phyloP scores from a whole-genome alignment of 2,797 vertebrate species.

The Periparus ater region DNA sequence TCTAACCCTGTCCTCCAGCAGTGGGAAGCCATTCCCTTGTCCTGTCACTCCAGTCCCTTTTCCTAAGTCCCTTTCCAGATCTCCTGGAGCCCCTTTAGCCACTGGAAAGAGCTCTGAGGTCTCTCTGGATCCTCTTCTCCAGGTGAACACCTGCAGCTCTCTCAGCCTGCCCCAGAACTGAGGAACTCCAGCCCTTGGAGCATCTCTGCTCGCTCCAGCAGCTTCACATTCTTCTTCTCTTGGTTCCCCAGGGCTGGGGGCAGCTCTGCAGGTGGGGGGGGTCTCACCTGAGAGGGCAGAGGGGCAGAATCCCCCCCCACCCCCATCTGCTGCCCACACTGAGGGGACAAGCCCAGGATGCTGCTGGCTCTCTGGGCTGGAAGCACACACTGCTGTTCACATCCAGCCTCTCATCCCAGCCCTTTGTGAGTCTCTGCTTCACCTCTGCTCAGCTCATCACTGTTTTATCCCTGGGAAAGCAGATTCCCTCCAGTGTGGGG shows the following conservation, averaged over 20 bases:
- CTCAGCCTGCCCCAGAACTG: not conserved
- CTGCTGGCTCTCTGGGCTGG: not conserved
- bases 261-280: not conserved
- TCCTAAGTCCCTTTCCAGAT: not conserved
- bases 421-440: not conserved
- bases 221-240: not conserved
- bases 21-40: not conserved
- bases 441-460: not conserved
- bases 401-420: not conserved
- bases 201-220: not conserved
- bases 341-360: not conserved
- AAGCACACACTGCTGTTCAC: not conserved
- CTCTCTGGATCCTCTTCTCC: not conserved
- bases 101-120: accelerated
- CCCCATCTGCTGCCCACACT: not conserved
- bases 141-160: not conserved
- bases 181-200: not conserved
- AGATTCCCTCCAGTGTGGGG: not conserved
- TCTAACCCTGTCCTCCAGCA: accelerated
- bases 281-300: not conserved
- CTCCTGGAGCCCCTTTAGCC: not conserved
- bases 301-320: not conserved
- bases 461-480: not conserved
- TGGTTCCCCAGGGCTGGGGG: not conserved
- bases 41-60: not conserved